Conservation (phyloP, 2,888 invertebrate species). For the Heliconius hortense region DNA sequence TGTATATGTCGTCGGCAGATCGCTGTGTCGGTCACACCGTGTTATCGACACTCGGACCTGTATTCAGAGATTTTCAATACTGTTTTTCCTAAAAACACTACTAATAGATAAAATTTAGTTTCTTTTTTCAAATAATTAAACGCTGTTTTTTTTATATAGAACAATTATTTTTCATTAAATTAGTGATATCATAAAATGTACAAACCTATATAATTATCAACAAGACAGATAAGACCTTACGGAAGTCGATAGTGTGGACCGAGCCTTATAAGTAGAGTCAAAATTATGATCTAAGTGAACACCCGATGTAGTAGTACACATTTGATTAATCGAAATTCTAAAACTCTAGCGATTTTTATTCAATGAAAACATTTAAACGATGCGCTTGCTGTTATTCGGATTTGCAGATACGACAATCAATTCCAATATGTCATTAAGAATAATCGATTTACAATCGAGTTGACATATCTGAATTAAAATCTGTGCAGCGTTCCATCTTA, state of each 20-base stretch:
- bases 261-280: constrained; percentile 47
- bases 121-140: too few relatives aligned
- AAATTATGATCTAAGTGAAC: constrained; percentile 65
- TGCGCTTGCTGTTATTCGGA: constrained; percentile 9
- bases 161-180: not conserved
- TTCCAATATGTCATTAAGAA: not conserved
- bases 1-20: too few relatives aligned
- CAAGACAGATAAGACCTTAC: constrained; percentile 3
- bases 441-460: constrained; percentile 4
- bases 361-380: constrained; percentile 16
- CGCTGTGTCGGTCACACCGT: too few relatives aligned
- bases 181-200: not conserved
- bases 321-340: constrained; percentile 26
- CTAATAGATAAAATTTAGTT: too few relatives aligned
- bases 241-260: constrained; percentile 12
- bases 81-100: too few relatives aligned
- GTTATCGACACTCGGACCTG: too few relatives aligned
- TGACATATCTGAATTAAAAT: constrained; percentile 6
- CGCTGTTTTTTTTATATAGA: too few relatives aligned
- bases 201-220: not conserved
- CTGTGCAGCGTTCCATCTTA: not conserved
- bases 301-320: constrained; percentile 37
- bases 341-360: constrained; percentile 36
- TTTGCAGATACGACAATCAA: not conserved
- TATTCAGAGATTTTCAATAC: too few relatives aligned